Percentiles rank a stretch among this genome's conserved stretches.
These are phyloP conservation scores for Amphiura filiformis DNA, from an alignment of 35 echinoderm and acorn worm genomes.

Conservation along the genomic window DNA sequence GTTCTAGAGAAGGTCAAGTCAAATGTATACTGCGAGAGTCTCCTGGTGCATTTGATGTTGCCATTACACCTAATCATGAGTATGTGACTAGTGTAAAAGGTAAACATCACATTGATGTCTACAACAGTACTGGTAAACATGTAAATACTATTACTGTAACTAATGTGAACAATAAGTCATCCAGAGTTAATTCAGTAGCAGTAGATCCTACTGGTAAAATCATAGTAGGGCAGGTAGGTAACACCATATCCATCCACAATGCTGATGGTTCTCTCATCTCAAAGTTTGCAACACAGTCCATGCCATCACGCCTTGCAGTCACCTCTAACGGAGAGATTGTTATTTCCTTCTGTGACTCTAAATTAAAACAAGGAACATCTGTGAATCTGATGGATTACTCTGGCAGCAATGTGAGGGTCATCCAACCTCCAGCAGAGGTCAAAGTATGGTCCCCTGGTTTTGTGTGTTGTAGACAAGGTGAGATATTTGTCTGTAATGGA, in stretches of 20 bases:
- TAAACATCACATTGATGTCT: not conserved
- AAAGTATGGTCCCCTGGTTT: too few relatives aligned
- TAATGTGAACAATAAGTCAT: not conserved
- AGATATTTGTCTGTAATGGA: too few relatives aligned
- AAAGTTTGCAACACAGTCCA: not conserved
- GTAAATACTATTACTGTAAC: not conserved
- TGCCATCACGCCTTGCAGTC: not conserved
- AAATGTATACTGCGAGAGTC: not conserved
- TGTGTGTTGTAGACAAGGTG: too few relatives aligned
- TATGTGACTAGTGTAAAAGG: not conserved
- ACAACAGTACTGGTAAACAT: not conserved
- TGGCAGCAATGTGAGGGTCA: not conserved
- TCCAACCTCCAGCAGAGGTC: too few relatives aligned
- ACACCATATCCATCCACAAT: slow-evolving; percentile 14
- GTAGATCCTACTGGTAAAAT: not conserved
- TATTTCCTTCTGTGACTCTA: not conserved
- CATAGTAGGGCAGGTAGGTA: not conserved
- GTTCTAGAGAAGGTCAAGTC: not conserved
- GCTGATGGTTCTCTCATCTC: not conserved
- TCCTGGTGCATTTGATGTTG: not conserved
- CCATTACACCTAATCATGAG: not conserved
- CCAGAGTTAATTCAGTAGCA: not conserved
- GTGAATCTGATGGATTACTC: not conserved
- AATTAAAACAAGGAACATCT: not conserved
- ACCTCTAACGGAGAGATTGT: not conserved